Percentiles rank a stretch among this genome's conserved stretches.
phyloP scores from a whole-genome alignment of 2,888 invertebrate genomes.

The Gymnoscelis rufifasciata region DNA sequence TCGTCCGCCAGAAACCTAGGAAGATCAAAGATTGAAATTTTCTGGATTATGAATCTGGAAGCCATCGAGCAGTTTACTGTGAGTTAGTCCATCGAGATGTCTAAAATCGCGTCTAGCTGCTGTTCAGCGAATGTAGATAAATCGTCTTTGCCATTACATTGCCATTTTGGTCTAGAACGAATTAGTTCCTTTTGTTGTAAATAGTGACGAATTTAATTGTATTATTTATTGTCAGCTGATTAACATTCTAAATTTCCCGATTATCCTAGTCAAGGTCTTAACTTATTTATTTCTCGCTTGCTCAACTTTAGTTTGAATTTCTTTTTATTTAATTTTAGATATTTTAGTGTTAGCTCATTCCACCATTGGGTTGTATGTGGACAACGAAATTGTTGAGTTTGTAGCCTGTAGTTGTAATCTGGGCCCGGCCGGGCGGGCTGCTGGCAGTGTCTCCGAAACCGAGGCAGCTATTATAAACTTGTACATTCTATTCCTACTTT shows the following conservation, averaged over 20 bases:
- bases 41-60: constrained; percentile 3
- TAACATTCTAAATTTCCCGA: constrained; percentile 67
- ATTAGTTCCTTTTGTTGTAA: constrained; percentile 76
- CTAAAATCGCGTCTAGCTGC: constrained; percentile 57
- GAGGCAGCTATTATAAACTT: constrained; percentile 48
- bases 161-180: constrained; percentile 75
- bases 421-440: constrained; percentile 12
- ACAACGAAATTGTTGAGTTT: constrained; percentile 60
- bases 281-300: constrained; percentile 66
- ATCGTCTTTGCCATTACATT: constrained; percentile 75
- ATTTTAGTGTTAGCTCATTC: constrained; percentile 64
- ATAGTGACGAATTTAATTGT: constrained; percentile 72
- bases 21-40: background rate
- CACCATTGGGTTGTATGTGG: constrained; percentile 44
- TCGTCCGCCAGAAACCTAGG: background rate
- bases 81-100: constrained; percentile 40
- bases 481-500: constrained; percentile 68
- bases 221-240: constrained; percentile 66
- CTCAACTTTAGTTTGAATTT: constrained; percentile 58
- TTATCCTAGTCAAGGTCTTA: constrained; percentile 75
- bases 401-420: constrained; percentile 34
- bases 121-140: constrained; percentile 56
- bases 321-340: constrained; percentile 56
- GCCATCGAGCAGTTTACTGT: constrained; percentile 30
- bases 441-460: constrained; percentile 27